phyloP scores from a whole-genome alignment of 2,113 vertebrate species.

The Phodopus roborovskii region DNA sequence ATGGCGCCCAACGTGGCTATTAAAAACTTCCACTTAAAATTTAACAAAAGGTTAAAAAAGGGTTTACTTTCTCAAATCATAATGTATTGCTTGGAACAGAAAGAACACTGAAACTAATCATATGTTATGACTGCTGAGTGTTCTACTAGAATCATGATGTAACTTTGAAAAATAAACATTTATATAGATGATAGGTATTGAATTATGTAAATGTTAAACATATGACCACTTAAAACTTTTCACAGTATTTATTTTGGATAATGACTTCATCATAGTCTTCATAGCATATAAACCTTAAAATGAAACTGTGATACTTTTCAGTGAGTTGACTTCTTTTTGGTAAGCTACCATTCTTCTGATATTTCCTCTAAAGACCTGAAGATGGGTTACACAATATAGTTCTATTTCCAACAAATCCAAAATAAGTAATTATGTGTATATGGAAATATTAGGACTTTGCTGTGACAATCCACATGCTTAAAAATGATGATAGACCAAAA shows the following conservation, averaged over 20 bases:
- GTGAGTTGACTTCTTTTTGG: neutral
- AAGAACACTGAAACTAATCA: neutral
- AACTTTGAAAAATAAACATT: neutral
- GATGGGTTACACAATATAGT: neutral
- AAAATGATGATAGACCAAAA: neutral
- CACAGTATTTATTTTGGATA: neutral
- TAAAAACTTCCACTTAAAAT: too few species aligned
- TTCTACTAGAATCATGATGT: neutral
- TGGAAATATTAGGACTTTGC: neutral
- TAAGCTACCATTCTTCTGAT: neutral
- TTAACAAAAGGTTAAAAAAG: too few species aligned
- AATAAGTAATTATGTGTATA: neutral
- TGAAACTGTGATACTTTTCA: neutral
- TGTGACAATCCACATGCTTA: neutral
- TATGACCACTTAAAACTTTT: neutral
- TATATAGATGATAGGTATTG: neutral
- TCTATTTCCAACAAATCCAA: neutral
- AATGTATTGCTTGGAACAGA: neutral
- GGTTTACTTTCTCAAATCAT: too few species aligned
- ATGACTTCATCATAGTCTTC: neutral
- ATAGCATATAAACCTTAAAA: neutral
- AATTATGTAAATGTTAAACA: neutral
- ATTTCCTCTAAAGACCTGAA: constrained; percentile 28
- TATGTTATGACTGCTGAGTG: neutral
- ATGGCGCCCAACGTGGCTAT: too few species aligned